Percentiles rank a stretch among this genome's conserved stretches.
Evolutionary conservation across 2,113 vertebrate genomes (phyloP).

Genomic region (Zootoca vivipara): DNA sequence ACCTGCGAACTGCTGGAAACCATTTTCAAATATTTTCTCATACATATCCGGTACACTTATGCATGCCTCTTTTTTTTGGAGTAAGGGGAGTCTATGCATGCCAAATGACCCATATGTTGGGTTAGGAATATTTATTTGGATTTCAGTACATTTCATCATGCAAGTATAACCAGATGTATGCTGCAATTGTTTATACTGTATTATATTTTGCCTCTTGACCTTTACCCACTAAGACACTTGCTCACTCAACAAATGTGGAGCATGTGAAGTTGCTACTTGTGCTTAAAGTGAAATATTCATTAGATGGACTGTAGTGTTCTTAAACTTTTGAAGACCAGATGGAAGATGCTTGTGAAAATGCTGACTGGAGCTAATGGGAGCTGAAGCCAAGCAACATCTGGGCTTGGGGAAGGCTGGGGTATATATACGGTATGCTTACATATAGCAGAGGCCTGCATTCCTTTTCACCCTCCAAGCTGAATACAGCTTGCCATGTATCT

Average conservation of each 20-base stretch:
- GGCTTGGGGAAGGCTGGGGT: too few relatives aligned
- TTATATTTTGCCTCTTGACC: background rate
- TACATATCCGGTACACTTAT: background rate
- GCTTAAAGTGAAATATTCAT: background rate
- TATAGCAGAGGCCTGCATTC: background rate
- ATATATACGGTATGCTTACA: too few relatives aligned
- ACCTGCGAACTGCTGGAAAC: too few relatives aligned
- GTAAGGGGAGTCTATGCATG: background rate
- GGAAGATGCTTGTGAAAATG: background rate
- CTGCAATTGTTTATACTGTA: background rate
- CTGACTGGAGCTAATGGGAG: too few relatives aligned
- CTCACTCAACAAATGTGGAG: background rate
- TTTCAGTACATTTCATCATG: background rate
- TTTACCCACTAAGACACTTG: background rate
- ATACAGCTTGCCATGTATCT: background rate
- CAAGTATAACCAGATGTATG: background rate
- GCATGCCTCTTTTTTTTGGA: background rate
- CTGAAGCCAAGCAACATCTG: too few relatives aligned
- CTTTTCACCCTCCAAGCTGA: background rate
- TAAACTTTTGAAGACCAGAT: background rate
- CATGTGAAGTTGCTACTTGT: background rate
- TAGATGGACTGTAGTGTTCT: background rate
- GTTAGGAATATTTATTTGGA: background rate
- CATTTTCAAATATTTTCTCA: background rate
- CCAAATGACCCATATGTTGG: background rate